Base-by-base conservation (phyloP, 2,888 invertebrate species). In the Nasonovia ribisnigri region DNA sequence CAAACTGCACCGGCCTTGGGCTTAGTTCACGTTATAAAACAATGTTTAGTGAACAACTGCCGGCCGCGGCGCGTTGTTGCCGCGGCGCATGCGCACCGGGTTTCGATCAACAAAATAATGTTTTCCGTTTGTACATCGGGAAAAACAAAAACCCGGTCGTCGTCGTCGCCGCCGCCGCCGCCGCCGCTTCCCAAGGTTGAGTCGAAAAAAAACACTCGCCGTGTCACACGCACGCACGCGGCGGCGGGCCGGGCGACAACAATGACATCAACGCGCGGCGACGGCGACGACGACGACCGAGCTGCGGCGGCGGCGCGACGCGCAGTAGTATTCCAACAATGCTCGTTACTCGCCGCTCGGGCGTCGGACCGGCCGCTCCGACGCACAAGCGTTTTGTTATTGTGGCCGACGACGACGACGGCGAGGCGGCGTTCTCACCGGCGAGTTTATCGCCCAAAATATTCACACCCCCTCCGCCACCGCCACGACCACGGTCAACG, bases 21-120 rank as follows among this genome's bases (percentile, higher is more conserved):
- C 90, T 93, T 86, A 90, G 93, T 93, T 93, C 93, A 93, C 93
- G 93, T 90, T 93, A 90, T 67, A 93, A 93, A 93, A 93, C 93
- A 93, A 90, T 93, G 93, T 93, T 93, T 93, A 90, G 90, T 60
- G 93, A 93, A 93, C 93, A 93, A 90, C 93, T 93, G 93, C 93
- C 84, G 93, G 93, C 86, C 67, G 93, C 93, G 90, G 93, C 90
- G 93, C 93, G 93, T 93, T 90, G 93, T 93, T 90, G 90, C 67
- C 90, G 93, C 86, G 67, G 90, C 93, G 93, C 93, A 93, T 93
- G 93, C 93, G 93, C 93, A 87, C 90, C 90, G 16, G 86, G 67
- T 93, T 90, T 90, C 93, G 93, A 93, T 93, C 93, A 93, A 93
- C 93, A 93, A 93, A 93, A 93, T 92, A 92, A 93, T 93, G 93